Evolutionary conservation across 1,140 invertebrate genomes (phyloP).

Genomic region (Drosophila jambulina): DNA sequence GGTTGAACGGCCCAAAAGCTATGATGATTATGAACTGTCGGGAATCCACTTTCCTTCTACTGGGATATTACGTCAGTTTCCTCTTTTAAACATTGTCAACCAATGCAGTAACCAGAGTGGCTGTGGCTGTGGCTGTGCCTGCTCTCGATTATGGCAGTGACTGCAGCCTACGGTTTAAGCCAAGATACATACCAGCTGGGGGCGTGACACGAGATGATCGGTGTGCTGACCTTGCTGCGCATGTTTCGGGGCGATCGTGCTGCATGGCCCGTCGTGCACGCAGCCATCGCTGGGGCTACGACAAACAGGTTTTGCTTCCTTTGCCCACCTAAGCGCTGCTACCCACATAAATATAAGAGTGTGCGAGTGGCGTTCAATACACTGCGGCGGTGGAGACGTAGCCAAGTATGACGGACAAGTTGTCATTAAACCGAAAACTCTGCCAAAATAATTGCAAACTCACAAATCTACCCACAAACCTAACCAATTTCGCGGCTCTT

Average conservation of each 20-base stretch:
- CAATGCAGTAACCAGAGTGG: slow-evolving; percentile 14
- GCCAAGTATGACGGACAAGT: slow-evolving; percentile 40
- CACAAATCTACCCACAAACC: background rate
- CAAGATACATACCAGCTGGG: slow-evolving; percentile 29
- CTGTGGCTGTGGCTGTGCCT: background rate
- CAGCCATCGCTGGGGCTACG: slow-evolving; percentile 38
- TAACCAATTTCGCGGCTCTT: slow-evolving; percentile 13
- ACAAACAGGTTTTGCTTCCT: slow-evolving; percentile 55
- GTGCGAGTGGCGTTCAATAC: slow-evolving; percentile 15
- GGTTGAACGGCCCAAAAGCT: background rate
- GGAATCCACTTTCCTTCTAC: slow-evolving; percentile 13
- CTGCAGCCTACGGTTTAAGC: slow-evolving; percentile 42
- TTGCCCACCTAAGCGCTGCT: slow-evolving; percentile 36
- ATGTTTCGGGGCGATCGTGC: slow-evolving; percentile 19
- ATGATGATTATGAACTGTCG: background rate
- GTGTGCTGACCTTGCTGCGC: slow-evolving; percentile 32
- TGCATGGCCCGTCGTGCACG: slow-evolving; percentile 28
- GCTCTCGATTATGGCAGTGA: slow-evolving; percentile 32
- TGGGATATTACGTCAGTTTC: slow-evolving; percentile 38
- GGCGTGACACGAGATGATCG: slow-evolving; percentile 42
- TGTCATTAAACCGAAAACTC: slow-evolving; percentile 38
- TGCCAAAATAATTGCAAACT: slow-evolving; percentile 29
- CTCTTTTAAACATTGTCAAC: slow-evolving; percentile 30
- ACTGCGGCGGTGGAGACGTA: slow-evolving; percentile 6
- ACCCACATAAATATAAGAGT: slow-evolving; percentile 44